Conservation (phyloP, 30 jellyfish, hydroid and myxozoan species). For the Rhopilema esculentum region DNA sequence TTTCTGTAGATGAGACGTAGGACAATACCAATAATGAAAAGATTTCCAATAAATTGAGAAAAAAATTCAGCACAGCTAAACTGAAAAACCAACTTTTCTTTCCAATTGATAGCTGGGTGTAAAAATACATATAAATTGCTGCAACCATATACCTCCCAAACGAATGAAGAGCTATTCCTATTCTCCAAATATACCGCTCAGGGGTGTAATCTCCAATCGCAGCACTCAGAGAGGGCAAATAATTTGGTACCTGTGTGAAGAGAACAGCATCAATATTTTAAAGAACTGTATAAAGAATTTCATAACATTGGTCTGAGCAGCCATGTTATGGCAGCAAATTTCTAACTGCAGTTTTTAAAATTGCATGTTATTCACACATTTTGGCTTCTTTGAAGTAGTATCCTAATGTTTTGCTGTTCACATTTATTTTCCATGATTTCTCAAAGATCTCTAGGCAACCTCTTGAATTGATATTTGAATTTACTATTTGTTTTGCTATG, state of each 20-base stretch:
- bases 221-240: conserved; percentile 88
- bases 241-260: conserved; percentile 71
- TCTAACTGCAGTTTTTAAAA: too few species aligned
- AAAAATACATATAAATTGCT: conserved; percentile 49
- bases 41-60: conserved; percentile 43
- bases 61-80: conserved; percentile 16
- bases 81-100: conserved; percentile 40
- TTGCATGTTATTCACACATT: neutral
- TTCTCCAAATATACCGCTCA: conserved; percentile 82
- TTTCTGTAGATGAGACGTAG: conserved; percentile 80
- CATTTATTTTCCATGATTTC: too few species aligned
- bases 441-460: too few species aligned
- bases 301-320: too few species aligned
- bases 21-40: conserved; percentile 54
- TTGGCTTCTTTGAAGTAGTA: too few species aligned
- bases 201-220: conserved; percentile 86
- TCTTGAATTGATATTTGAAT: too few species aligned
- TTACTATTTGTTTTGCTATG: too few species aligned
- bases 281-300: neutral
- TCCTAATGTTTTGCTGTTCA: too few species aligned
- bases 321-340: too few species aligned
- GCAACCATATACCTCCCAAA: conserved; percentile 67
- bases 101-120: conserved; percentile 60
- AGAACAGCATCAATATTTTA: neutral
- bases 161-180: conserved; percentile 80